Base-by-base conservation (phyloP, 1,140 invertebrate species). In the Danaus melanippus region DNA sequence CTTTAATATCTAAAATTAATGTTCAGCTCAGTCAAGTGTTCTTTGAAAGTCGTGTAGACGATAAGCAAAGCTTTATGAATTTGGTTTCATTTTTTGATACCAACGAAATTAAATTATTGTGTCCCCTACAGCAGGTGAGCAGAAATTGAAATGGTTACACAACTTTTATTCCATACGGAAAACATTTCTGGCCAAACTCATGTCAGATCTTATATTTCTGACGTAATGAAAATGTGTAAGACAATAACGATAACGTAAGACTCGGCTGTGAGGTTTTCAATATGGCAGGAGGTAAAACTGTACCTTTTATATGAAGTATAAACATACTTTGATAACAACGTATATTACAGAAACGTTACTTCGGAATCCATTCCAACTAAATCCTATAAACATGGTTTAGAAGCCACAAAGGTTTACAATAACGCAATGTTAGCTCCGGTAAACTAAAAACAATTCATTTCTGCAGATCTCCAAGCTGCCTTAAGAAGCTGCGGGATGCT, bases 401-500 rank as follows among this genome's bases (percentile, higher is more conserved):
- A 72, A 71, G 64, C 68, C 68, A 69, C 73, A 72, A 76, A 74
- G 71, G 68, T 73, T 71, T 56, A 67, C 66, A 77, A 77, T 77
- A 76, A 70, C 63, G 71, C 69, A 79, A 77, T 74, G 69, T 71
- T 67, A 64, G 71, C 69, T 70, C 60, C 66, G 68, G 69, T 69
- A 70, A 70, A 67, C 69, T 66, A 65, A 74, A 76, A 79, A 76
- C 74, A 76, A 79, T 78, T 78, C 75, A 77, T 81, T 79, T 72
- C 64, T 68, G 62, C 53, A 58, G 60, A 53, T 55, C 42, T 54
- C 49, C 54, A 55, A 40, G 43, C 58, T 50, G 60, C 60, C 57
- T 60, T 40, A 42, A 71, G 64, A 56, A 68, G 64, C 67, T 63
- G 68, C 56, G 76, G 71, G 67, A 76, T 73, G 75, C 61, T 75